Evolutionary conservation across 2,888 invertebrate species (phyloP), one percentile per base, ranked within the genome.

Genomic region (Cancer borealis): DNA sequence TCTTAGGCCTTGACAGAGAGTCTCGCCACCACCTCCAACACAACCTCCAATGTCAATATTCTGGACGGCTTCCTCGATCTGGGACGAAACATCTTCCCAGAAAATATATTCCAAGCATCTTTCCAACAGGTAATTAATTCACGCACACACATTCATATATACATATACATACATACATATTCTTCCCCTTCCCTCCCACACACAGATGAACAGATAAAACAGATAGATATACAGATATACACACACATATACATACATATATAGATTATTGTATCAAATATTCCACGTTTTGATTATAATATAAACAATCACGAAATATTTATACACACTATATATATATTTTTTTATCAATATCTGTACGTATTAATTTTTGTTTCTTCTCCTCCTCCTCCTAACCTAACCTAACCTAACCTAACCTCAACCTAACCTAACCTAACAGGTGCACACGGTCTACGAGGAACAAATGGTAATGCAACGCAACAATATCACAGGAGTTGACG

Each of bases 21-120:
- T 97, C 3, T 87, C 17, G 45, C 54, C n/a, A 39, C 92, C 54
- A 5, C 47, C 46, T 54, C 45, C 73, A 95, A 73, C 91, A 60
- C 84, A 87, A 45, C 84, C n/a, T 93, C 92, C 89, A 96, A 97
- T 95, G 98, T 98, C 95, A 98, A 98, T 96, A 97, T 98, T 96
- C 97, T 99, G 96, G 99, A 99, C 96, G 98, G 98, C 96, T 97
- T 99, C 96, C 97, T 99, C 96, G 99, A 99, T 97, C 97, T 99
- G 96, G 98, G 99, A 96, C 97, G 99, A 97, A 99, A 99, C 97
- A 98, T 98, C 96, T 98, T 99, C 96, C 98, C 99, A 30, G 98
- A 98, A 96, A 99, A 99, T 97, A 97, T 99, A 96, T 98, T 99
- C 96, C 98, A 98, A 97, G 98, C 99, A 49, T 98, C 98, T 94